Conservation (phyloP, 1,140 invertebrate species). For the Magallana ariakensis region DNA sequence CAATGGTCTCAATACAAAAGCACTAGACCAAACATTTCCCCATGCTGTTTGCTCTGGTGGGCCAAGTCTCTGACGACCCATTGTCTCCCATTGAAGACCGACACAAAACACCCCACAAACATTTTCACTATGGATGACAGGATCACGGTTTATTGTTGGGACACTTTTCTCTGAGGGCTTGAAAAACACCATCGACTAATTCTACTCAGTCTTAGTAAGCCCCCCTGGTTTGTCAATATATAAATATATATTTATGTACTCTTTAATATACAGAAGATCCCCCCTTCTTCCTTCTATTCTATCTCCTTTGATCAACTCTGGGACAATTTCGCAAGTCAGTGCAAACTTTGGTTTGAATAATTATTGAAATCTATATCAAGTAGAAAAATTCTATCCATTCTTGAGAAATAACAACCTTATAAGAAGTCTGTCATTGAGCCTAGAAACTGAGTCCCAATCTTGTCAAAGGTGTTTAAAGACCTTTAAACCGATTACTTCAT, state of each 20-base stretch:
- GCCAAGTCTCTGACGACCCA: not conserved
- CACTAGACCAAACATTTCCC: slow-evolving; percentile 10
- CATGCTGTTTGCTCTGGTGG: not conserved
- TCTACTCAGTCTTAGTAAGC: not conserved
- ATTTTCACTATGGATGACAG: slow-evolving; percentile 15
- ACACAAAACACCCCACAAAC: not conserved
- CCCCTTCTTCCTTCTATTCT: not conserved
- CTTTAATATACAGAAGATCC: not conserved
- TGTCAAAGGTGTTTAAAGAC: slow-evolving; percentile 29
- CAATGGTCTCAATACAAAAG: not conserved
- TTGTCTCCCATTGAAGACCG: not conserved
- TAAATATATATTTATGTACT: not conserved
- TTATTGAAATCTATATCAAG: slow-evolving; percentile 16
- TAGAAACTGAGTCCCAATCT: not conserved
- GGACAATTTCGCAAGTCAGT: not conserved
- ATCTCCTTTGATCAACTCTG: not conserved
- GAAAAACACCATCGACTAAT: not conserved
- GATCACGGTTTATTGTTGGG: slow-evolving; percentile 1
- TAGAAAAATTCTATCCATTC: not conserved
- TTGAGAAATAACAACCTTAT: slow-evolving; percentile 25
- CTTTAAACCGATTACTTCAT: slow-evolving; percentile 32
- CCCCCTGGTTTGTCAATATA: not conserved
- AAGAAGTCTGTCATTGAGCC: not conserved
- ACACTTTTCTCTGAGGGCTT: not conserved
- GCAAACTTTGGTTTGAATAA: slow-evolving; percentile 34